Evolutionary conservation across 2,797 vertebrate species (phyloP).

Genomic region (Meda fulgida): DNA sequence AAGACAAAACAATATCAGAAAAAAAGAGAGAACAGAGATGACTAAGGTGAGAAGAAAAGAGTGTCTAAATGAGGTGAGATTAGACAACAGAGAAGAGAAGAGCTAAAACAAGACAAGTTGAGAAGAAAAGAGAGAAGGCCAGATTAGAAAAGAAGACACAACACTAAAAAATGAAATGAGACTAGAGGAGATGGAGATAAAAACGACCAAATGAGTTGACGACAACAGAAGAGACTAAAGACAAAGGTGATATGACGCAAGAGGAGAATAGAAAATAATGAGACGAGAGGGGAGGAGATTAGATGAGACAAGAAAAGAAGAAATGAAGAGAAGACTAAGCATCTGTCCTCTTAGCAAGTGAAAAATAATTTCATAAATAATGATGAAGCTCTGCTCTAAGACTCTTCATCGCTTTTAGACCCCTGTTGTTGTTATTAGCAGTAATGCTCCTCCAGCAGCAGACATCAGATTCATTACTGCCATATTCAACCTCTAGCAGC

Average conservation of each 20-base stretch:
- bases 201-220: not conserved
- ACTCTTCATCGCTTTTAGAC: slow-evolving; percentile 48
- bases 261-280: not conserved
- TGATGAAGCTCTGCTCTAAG: slow-evolving; percentile 41
- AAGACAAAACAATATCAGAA: not conserved
- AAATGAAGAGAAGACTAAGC: not conserved
- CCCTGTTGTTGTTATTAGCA: slow-evolving; percentile 44
- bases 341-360: slow-evolving; percentile 34
- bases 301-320: not conserved
- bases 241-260: not conserved
- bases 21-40: not conserved
- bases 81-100: not conserved
- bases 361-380: slow-evolving; percentile 48
- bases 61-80: not conserved
- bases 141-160: not conserved
- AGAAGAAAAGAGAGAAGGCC: not conserved
- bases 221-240: not conserved
- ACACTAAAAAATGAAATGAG: not conserved
- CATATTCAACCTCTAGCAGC: slow-evolving; percentile 35
- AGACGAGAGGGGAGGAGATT: not conserved
- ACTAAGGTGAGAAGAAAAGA: not conserved
- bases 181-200: too few species aligned
- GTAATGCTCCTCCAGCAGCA: slow-evolving; percentile 47
- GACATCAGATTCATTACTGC: slow-evolving; percentile 30
- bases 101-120: not conserved